Base-by-base conservation (phyloP, 2,888 invertebrate species). In the Elysia crispata region DNA sequence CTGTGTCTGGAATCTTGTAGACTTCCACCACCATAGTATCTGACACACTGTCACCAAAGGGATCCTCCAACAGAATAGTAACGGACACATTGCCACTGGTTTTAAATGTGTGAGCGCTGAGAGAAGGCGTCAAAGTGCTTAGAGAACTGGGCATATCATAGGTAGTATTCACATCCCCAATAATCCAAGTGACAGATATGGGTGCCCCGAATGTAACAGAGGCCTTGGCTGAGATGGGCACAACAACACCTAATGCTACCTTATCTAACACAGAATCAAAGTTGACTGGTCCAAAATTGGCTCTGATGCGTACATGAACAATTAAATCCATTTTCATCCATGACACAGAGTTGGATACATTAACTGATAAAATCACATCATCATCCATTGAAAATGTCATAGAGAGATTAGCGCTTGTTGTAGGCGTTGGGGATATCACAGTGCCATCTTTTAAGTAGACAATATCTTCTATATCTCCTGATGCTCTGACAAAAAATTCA, bases 41-140 rank as follows among this genome's bases (percentile, higher is more conserved):
- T n/a, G 70, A 70, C 13, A 69, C 33, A 31, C 60, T 30, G 23
- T 79, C 75, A 31, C 74, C 83, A 67, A 81, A 82, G 11, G 79
- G 49, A 69, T 87, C 85, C 11, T 73, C 75, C 1, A 85, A 77
- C 25, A 67, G 75, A 1, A 86, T 82, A 18, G 64, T 77, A 11
- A 88, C 49, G 49, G 82, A 85, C 28, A 83, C 84, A 28, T 84
- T 81, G 13, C 83, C 85, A 6, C 85, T 74, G 13, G 67, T 33
- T 15, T 67, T 69, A 75, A 84, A 87, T 6, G 78, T 77, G 50
- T 86, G 73, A 23, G 18, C 75, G 23, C 50, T 41, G 28, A 67
- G 23, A 13, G n/a, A n/a, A 64, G 70, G 20, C 15, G 11, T 13
- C 13, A 72, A 6, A 60, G 3, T 30, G 23, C n/a, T 28, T 54